Evolutionary conservation across 2,888 invertebrate genomes (phyloP), one percentile per base, ranked within the genome.

Genomic region (Drosophila anceps): DNA sequence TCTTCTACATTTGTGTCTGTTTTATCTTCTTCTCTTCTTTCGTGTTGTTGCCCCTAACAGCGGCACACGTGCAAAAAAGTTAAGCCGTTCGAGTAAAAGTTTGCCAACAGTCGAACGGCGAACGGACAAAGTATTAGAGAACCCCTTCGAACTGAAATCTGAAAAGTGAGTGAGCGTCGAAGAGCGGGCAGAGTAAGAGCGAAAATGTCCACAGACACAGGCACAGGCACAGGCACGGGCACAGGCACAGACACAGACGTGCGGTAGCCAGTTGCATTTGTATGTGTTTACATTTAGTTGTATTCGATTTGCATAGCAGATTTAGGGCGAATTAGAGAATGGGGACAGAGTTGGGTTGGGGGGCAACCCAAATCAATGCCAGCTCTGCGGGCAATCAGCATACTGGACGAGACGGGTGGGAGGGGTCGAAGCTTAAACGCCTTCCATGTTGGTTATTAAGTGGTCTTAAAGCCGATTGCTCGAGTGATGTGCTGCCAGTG

Each of bases 201-300:
- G 53, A 61, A 44, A 51, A 68, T 10, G n/a, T 9, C 10, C n/a
- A 70, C n/a, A n/a, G 27, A 65, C 69, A 69, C 48, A 61, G 24
- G 4, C 12, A 33, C 33, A 50, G 24, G 24, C 24, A 70, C n/a
- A n/a, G 27, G 63, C 69, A 69, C 48, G 58, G 24, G 4, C 12
- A 33, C 33, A 50, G 24, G 24, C 24, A n/a, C n/a, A n/a, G n/a
- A n/a, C 57, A 66, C 50, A 60, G 20, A 29, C 51, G 24, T 31
- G 20, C 46, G 43, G 37, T 18, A 41, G 54, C 15, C 51, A 60
- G 65, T 67, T 89, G 88, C 83, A 89, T 71, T 74, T 89, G 84
- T 84, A 67, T 89, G 85, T 84, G 88, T 77, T 90, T 84, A 88
- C 85, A 73, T 84, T 89, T 84, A 84, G 90, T 89, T 84, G 88